Conservation (phyloP, 2,888 invertebrate genomes). For the Shargacucullia verbasci region DNA sequence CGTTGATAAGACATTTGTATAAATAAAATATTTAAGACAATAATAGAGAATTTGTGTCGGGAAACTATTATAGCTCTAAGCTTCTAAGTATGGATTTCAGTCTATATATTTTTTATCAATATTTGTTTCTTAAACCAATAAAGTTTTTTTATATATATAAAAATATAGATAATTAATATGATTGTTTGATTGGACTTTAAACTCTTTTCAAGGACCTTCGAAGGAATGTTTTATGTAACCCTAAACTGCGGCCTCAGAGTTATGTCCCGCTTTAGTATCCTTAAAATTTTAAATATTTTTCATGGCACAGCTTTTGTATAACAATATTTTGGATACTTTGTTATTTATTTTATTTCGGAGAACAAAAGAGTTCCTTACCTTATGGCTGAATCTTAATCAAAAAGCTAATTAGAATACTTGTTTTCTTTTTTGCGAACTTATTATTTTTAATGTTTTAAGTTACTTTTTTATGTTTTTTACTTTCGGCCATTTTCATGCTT, state of each 20-base stretch:
- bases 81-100: too few species aligned
- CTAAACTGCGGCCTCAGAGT: conserved; percentile 18
- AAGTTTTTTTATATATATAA: too few species aligned
- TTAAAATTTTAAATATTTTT: conserved; percentile 14
- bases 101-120: too few species aligned
- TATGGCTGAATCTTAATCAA: conserved; percentile 35
- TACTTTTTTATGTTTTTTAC: not conserved
- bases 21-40: too few species aligned
- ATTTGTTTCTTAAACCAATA: too few species aligned
- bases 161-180: too few species aligned
- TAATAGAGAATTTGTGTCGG: too few species aligned
- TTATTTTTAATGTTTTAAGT: conserved; percentile 19
- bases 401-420: conserved; percentile 40
- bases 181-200: too few species aligned
- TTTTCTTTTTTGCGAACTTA: conserved; percentile 25
- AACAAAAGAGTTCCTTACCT: conserved; percentile 37
- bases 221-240: not conserved
- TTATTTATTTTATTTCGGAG: conserved; percentile 30
- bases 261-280: conserved; percentile 13
- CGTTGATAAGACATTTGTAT: too few species aligned
- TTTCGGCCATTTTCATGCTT: too few species aligned
- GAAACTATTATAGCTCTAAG: too few species aligned
- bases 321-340: conserved; percentile 27
- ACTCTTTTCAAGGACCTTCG: too few species aligned
- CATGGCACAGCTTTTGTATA: conserved; percentile 6